Percentiles rank a stretch among this genome's conserved stretches.
These are phyloP conservation scores for Picathartes gymnocephalus DNA, from an alignment of 2,113 vertebrate genomes.

Conservation along the genomic window DNA sequence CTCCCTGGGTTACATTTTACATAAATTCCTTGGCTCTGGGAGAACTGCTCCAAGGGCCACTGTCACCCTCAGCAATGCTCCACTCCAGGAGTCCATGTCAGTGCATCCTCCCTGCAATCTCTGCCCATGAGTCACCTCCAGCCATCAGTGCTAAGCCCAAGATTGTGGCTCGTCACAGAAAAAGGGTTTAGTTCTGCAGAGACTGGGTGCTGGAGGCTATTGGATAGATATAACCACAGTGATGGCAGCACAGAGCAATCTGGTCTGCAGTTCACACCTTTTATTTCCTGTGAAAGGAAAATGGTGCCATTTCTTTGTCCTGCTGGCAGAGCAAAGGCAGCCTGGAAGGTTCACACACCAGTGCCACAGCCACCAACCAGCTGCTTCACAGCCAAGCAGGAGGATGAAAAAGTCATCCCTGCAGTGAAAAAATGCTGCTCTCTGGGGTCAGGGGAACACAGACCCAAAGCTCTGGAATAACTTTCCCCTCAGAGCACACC, in stretches of 20 bases:
- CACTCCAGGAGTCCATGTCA: background rate
- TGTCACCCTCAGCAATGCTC: background rate
- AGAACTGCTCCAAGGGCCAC: background rate
- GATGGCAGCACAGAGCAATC: background rate
- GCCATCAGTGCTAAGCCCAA: background rate
- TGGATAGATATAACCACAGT: background rate
- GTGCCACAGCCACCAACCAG: background rate
- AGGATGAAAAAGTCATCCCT: background rate
- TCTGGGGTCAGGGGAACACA: background rate
- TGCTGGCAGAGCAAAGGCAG: background rate
- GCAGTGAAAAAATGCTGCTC: background rate
- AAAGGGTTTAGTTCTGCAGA: background rate
- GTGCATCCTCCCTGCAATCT: background rate
- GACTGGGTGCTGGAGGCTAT: background rate
- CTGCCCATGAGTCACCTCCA: background rate
- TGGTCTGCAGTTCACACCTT: background rate
- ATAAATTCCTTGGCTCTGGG: background rate
- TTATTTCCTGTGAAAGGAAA: background rate
- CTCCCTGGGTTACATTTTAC: background rate
- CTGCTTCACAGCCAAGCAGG: background rate
- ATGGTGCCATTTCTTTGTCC: background rate
- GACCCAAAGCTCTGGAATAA: background rate
- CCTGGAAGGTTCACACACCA: background rate
- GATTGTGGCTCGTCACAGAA: background rate
- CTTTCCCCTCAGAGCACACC: background rate